phyloP scores from a whole-genome alignment of 2,888 invertebrate genomes.

The Abscondita cerata region DNA sequence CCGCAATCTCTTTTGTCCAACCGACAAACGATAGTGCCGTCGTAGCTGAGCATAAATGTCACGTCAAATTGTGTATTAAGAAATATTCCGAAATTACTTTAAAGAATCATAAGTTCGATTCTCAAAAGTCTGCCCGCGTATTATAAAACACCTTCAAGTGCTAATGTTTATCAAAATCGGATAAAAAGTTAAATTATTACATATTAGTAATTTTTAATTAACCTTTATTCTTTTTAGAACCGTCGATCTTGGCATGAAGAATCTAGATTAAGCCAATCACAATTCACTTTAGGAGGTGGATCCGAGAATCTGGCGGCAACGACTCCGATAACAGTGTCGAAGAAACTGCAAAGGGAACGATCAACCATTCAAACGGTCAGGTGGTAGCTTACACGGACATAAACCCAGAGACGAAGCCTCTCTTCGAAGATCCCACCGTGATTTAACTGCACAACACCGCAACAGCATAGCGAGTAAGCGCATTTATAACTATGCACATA shows the following conservation, averaged over 20 bases:
- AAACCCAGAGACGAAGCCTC: constrained; percentile 56
- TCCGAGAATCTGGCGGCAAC: constrained; percentile 70
- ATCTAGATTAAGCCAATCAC: constrained; percentile 70
- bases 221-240: constrained; percentile 64
- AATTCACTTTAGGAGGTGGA: constrained; percentile 69
- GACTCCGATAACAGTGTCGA: constrained; percentile 83
- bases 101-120: too few relatives aligned
- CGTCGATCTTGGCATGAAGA: constrained; percentile 78
- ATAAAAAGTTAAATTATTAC: too few relatives aligned
- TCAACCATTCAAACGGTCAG: constrained; percentile 48
- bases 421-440: constrained; percentile 53
- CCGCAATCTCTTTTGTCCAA: too few relatives aligned
- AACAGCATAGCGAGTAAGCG: constrained; percentile 53
- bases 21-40: too few relatives aligned
- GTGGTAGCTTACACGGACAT: constrained; percentile 53
- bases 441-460: constrained; percentile 50
- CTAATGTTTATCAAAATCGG: too few relatives aligned
- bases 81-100: too few relatives aligned
- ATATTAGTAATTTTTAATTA: too few relatives aligned
- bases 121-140: too few relatives aligned
- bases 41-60: too few relatives aligned
- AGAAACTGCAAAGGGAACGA: constrained; percentile 53
- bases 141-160: too few relatives aligned
- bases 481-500: constrained; percentile 1
- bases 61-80: too few relatives aligned